phyloP scores from a whole-genome alignment of 2,797 vertebrate species.

The Morus bassanus region DNA sequence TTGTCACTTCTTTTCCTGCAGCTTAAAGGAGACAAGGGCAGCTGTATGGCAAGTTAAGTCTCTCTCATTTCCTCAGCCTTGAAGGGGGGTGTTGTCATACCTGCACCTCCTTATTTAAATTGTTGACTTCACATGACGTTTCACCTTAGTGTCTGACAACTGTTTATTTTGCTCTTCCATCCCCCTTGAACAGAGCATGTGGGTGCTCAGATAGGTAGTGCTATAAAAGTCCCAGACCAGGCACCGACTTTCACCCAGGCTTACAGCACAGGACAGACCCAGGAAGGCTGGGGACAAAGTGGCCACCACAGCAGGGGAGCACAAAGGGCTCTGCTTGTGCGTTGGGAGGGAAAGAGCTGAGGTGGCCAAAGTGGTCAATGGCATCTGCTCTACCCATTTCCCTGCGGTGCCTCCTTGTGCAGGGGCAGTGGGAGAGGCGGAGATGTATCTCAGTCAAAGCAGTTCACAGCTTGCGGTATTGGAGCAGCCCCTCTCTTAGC shows the following conservation, averaged over 20 bases:
- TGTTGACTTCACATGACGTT: background rate
- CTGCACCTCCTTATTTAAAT: background rate
- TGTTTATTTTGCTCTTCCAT: background rate
- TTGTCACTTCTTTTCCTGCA: background rate
- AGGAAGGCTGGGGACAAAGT: background rate
- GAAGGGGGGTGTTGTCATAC: background rate
- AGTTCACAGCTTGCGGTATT: background rate
- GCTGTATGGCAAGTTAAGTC: background rate
- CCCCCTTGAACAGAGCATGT: background rate
- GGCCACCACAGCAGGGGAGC: background rate
- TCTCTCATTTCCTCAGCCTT: background rate
- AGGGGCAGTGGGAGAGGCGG: background rate
- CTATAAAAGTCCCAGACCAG: background rate
- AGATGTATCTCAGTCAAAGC: background rate
- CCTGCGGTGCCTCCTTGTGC: fast-evolving
- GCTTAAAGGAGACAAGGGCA: background rate
- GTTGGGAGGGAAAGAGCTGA: background rate
- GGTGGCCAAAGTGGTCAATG: fast-evolving
- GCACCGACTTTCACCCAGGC: background rate
- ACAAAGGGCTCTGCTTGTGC: background rate
- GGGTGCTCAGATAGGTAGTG: background rate
- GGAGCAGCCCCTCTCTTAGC: background rate
- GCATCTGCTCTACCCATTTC: background rate
- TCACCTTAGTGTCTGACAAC: background rate
- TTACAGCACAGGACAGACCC: background rate